phyloP scores from a whole-genome alignment of 2,888 invertebrate genomes.

The Chaetogeoica ovagalla region DNA sequence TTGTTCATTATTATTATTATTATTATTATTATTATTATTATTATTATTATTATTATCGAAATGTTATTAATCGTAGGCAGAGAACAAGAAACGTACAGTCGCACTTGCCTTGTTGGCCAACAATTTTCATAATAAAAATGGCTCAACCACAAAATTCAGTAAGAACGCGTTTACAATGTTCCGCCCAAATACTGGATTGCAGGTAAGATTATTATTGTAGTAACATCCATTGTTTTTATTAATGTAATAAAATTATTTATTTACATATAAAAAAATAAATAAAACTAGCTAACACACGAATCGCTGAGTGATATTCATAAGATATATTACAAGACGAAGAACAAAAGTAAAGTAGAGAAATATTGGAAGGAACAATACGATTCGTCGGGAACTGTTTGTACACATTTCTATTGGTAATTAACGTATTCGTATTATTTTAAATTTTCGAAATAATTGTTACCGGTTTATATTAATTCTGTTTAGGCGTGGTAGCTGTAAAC shows the following conservation, averaged over 20 bases:
- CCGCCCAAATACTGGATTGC: slow-evolving; percentile 89
- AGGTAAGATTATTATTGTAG: slow-evolving; percentile 58
- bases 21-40: background rate
- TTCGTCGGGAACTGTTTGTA: slow-evolving; percentile 81
- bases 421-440: slow-evolving; percentile 21
- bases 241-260: background rate
- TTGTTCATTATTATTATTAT: background rate
- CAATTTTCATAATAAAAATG: slow-evolving; percentile 61
- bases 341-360: slow-evolving; percentile 75
- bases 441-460: slow-evolving; percentile 3
- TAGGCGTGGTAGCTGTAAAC: slow-evolving; percentile 77
- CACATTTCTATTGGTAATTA: slow-evolving; percentile 88
- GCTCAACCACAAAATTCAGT: slow-evolving; percentile 66
- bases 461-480: slow-evolving; percentile 24
- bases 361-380: slow-evolving; percentile 91
- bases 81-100: slow-evolving; percentile 84
- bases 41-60: slow-evolving; percentile 9
- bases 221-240: background rate
- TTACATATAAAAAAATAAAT: background rate
- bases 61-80: slow-evolving; percentile 60
- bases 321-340: slow-evolving; percentile 80
- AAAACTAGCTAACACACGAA: slow-evolving; percentile 76
- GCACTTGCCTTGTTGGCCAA: slow-evolving; percentile 79
- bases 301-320: slow-evolving; percentile 86
- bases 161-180: slow-evolving; percentile 59